Conservation (phyloP, 2,888 invertebrate genomes). For the Andrena camellia region DNA sequence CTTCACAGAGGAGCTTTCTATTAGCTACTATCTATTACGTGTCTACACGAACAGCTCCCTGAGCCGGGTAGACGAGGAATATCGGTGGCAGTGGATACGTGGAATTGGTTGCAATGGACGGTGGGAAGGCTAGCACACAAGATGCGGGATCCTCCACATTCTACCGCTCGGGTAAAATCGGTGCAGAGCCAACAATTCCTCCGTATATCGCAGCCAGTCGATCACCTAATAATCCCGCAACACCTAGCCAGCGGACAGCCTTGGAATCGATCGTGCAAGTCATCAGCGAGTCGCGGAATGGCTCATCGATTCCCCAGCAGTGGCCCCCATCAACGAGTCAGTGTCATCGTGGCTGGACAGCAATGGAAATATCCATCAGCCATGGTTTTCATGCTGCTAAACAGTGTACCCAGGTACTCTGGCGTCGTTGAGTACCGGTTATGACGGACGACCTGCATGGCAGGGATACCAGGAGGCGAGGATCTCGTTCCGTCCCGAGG, state of each 20-base stretch:
- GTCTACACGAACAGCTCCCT: too few relatives aligned
- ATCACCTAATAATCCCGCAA: background rate
- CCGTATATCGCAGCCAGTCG: background rate
- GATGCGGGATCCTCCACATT: too few relatives aligned
- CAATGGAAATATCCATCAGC: conserved; percentile 61
- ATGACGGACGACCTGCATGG: conserved; percentile 64
- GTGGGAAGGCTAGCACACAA: too few relatives aligned
- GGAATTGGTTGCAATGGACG: too few relatives aligned
- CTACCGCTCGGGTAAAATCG: too few relatives aligned
- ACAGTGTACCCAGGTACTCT: conserved; percentile 63
- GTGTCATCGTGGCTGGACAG: conserved; percentile 45
- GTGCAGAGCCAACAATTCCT: background rate
- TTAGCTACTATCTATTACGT: background rate
- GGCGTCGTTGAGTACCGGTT: conserved; percentile 70
- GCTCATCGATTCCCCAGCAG: conserved; percentile 17
- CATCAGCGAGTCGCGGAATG: conserved; percentile 1
- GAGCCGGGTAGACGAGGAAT: too few relatives aligned
- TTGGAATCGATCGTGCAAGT: background rate
- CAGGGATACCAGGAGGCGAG: conserved; percentile 32
- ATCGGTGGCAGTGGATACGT: too few relatives aligned
- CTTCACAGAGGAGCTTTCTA: background rate
- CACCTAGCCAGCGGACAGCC: background rate
- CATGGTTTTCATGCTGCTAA: conserved; percentile 50
- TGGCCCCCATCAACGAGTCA: background rate
- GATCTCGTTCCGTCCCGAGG: conserved; percentile 51